A percentile compares a stretch with the other conserved stretches of the same genome.
Conservation (phyloP, 2,797 vertebrate genomes). For the Podarcis siculus region DNA sequence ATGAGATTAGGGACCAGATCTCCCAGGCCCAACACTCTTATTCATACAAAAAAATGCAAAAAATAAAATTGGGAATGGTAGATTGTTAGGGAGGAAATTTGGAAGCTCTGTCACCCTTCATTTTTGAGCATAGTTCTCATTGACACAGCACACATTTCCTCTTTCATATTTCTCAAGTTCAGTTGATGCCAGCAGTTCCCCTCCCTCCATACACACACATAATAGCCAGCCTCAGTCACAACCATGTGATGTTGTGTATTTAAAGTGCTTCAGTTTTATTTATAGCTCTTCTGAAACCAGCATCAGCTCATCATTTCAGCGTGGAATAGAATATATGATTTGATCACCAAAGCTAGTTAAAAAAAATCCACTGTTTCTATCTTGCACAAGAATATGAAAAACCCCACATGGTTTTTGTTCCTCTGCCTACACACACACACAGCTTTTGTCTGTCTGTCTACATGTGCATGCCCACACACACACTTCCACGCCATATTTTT, state of each 20-base stretch:
- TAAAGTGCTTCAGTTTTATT: conserved; percentile 59
- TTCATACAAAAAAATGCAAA: too few species aligned
- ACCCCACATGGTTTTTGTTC: not conserved
- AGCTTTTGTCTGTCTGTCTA: not conserved
- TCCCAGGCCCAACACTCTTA: not conserved
- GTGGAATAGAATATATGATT: conserved; percentile 55
- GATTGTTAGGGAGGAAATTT: not conserved
- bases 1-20: not conserved
- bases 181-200: conserved; percentile 2
- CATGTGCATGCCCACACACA: not conserved
- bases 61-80: not conserved
- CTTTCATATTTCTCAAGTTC: not conserved
- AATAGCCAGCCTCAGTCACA: conserved; percentile 27
- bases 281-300: conserved; percentile 65
- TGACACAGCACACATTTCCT: not conserved
- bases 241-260: conserved; percentile 53
- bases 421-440: not conserved
- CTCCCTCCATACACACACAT: not conserved
- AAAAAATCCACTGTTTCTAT: conserved; percentile 43
- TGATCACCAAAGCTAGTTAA: conserved; percentile 46
- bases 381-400: conserved; percentile 37
- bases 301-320: conserved; percentile 32
- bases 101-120: not conserved
- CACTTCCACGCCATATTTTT: not conserved
- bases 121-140: not conserved